Evolutionary conservation across 2,888 invertebrate species (phyloP).

Genomic region (Cheilosia impressa): DNA sequence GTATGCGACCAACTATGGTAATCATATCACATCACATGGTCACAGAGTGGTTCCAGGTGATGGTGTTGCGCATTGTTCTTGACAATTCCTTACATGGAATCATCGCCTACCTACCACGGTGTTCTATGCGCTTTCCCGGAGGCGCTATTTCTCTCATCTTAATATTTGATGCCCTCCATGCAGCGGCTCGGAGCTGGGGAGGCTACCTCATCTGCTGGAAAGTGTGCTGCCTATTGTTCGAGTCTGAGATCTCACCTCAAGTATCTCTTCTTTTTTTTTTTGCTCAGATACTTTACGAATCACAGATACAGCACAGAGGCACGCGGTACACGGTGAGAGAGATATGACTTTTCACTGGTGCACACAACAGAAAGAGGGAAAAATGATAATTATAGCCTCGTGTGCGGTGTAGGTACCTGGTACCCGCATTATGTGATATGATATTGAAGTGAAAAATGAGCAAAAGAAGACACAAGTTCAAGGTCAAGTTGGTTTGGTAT

Average conservation of each 20-base stretch:
- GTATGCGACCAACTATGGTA: slow-evolving; percentile 44
- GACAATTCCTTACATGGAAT: slow-evolving; percentile 55
- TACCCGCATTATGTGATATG: slow-evolving; percentile 20
- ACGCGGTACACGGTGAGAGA: slow-evolving; percentile 25
- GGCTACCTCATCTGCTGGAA: slow-evolving; percentile 23
- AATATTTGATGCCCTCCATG: slow-evolving; percentile 51
- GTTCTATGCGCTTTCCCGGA: slow-evolving; percentile 35
- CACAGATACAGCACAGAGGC: slow-evolving; percentile 21
- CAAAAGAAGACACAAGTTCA: slow-evolving; percentile 66
- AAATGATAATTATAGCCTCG: slow-evolving; percentile 61
- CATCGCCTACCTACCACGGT: slow-evolving; percentile 1
- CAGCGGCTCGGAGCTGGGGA: background rate
- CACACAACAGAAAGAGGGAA: slow-evolving; percentile 24
- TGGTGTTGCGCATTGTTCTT: slow-evolving; percentile 70
- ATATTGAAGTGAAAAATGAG: slow-evolving; percentile 50
- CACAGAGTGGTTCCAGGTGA: slow-evolving; percentile 60
- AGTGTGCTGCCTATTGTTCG: slow-evolving; percentile 63
- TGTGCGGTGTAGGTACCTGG: slow-evolving; percentile 4
- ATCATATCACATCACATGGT: slow-evolving; percentile 56
- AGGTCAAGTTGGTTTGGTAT: slow-evolving; percentile 54
- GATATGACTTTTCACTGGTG: slow-evolving; percentile 40
- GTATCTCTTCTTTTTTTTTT: slow-evolving; percentile 38
- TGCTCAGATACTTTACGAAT: slow-evolving; percentile 42
- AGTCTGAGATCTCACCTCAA: slow-evolving; percentile 63
- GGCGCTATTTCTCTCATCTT: slow-evolving; percentile 50